Evolutionary conservation across 2,797 vertebrate species (phyloP).

Genomic region (Graptemys geographica): DNA sequence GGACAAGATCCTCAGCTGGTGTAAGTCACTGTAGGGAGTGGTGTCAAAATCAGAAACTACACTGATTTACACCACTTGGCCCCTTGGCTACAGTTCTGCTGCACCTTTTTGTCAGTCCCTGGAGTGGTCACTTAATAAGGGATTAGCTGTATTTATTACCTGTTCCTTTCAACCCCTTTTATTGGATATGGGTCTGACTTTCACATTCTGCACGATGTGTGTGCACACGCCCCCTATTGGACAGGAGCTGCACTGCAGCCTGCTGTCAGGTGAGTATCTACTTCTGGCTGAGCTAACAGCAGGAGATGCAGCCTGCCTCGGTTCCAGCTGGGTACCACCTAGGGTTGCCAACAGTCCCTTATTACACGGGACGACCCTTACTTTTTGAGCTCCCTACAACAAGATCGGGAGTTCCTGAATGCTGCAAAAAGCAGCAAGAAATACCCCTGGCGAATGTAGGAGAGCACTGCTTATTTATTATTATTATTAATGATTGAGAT

Average conservation of each 20-base stretch:
- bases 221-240: background rate
- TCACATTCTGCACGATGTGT: background rate
- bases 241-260: background rate
- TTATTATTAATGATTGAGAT: no score
- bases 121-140: background rate
- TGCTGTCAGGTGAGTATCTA: background rate
- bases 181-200: background rate
- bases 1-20: background rate
- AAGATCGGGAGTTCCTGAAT: no score
- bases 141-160: background rate
- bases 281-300: background rate
- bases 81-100: background rate
- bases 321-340: background rate
- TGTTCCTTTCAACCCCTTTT: background rate
- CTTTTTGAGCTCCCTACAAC: no score
- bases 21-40: background rate
- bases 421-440: no score
- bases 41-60: background rate
- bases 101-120: background rate
- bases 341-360: no score
- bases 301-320: background rate
- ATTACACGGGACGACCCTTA: no score
- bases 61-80: background rate
- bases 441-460: no score
- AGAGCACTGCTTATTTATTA: no score